phyloP scores from a whole-genome alignment of 2,888 invertebrate species.

The Pachymerium ferrugineum region DNA sequence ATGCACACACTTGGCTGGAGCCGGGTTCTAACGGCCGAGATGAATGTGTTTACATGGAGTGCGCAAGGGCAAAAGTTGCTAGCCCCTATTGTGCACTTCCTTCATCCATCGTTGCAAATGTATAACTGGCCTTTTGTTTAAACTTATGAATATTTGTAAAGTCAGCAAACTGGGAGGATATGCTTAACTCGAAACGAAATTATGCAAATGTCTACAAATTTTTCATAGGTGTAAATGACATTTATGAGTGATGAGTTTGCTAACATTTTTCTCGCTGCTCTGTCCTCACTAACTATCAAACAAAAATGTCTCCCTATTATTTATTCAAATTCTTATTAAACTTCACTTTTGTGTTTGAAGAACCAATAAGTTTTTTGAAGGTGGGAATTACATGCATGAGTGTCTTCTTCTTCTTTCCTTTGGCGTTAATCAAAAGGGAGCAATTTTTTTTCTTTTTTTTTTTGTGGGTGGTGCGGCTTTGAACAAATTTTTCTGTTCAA shows the following conservation, averaged over 20 bases:
- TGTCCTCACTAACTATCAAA: no score
- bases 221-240: not conserved
- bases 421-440: not conserved
- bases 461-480: not conserved
- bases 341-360: not conserved
- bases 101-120: not conserved
- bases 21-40: not conserved
- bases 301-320: no score
- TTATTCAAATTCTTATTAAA: no score
- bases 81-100: not conserved
- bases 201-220: not conserved
- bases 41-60: not conserved
- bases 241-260: not conserved
- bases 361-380: not conserved
- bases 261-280: not conserved
- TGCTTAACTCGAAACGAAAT: not conserved
- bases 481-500: constrained; percentile 4
- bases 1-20: not conserved
- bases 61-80: not conserved
- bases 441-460: not conserved
- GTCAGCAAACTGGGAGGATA: not conserved
- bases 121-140: not conserved
- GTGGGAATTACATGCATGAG: not conserved
- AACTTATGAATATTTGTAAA: constrained; percentile 13
- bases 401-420: not conserved